These are phyloP conservation scores for Brachionus calyciflorus DNA, from an alignment of 1,140 invertebrate genomes.

Conservation along the genomic window DNA sequence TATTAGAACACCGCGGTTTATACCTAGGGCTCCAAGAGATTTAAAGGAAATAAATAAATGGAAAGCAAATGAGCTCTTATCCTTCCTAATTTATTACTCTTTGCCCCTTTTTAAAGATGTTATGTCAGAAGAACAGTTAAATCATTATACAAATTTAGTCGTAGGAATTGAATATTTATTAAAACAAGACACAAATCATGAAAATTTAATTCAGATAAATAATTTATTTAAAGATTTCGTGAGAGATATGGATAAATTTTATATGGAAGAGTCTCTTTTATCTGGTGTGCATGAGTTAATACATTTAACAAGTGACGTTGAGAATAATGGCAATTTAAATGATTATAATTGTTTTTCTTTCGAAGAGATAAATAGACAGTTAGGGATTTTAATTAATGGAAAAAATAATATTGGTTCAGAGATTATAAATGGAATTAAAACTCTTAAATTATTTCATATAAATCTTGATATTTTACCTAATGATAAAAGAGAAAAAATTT, in stretches of 20 bases:
- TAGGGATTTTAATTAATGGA: too few relatives aligned
- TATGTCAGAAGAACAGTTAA: not conserved
- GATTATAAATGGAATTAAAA: too few relatives aligned
- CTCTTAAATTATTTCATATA: too few relatives aligned
- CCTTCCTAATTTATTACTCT: not conserved
- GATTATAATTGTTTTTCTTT: too few relatives aligned
- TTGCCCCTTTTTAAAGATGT: not conserved
- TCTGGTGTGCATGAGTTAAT: not conserved
- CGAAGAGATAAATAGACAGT: too few relatives aligned
- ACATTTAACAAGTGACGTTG: too few relatives aligned
- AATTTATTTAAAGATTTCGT: conserved; percentile 8
- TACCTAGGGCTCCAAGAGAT: not conserved
- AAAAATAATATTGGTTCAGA: too few relatives aligned
- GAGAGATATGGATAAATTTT: not conserved
- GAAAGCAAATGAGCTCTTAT: conserved; percentile 13
- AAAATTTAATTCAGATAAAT: not conserved
- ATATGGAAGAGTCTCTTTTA: not conserved
- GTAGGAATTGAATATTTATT: not conserved
- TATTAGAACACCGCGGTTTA: not conserved
- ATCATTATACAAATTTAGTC: not conserved
- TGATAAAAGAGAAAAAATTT: too few relatives aligned
- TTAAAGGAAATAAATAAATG: not conserved
- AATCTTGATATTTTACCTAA: too few relatives aligned
- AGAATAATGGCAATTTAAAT: too few relatives aligned
- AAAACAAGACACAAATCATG: not conserved